Evolutionary conservation across 1,140 invertebrate species (phyloP), one percentile per base, ranked within the genome.

Genomic region (Drosophila suzukii): DNA sequence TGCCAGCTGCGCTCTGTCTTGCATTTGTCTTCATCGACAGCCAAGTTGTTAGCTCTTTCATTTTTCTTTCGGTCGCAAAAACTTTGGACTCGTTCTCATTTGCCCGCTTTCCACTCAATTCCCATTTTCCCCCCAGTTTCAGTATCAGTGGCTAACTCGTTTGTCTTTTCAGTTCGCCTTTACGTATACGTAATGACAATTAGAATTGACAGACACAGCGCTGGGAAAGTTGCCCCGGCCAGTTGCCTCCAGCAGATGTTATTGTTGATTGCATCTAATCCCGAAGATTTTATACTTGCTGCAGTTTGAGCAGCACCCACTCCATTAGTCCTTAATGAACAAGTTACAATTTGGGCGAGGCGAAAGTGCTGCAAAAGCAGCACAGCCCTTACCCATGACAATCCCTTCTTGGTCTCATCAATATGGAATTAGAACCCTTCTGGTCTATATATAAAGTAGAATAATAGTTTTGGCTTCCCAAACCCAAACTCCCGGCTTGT

Each of bases 1-100:
- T 67, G 44, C 65, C 57, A 63, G 62, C 57, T 76, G 58, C 60
- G 62, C 62, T 51, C 47, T 70, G 55, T 58, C 82, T 80, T 89
- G 84, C 84, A 89, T 89, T 89, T 89, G 85, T 89, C 85, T 89
- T 89, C 84, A 89, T 89, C 80, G 84, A 89, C 84, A 90, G 84
- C 84, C 77, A 89, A 89, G 85, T 84, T 84, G 73, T 81, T 81
- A 76, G 81, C 68, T 89, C 74, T 78, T 90, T 89, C 77, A 89
- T 89, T 89, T 89, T 89, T 88, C 83, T 89, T 79, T 72, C 56
- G 81, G 57, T 66, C 63, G 60, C 78, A 84, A 84, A 90, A 89
- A 76, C 39, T 76, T 76, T 76, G n/a, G 50, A 74, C 58, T 63
- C 38, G 55, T 59, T 73, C 70, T 72, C 56, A 51, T 63, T 74